A percentile compares a stretch with the other conserved stretches of the same genome.
Conservation (phyloP, 2,888 invertebrate genomes). For the Aphidius colemani region DNA sequence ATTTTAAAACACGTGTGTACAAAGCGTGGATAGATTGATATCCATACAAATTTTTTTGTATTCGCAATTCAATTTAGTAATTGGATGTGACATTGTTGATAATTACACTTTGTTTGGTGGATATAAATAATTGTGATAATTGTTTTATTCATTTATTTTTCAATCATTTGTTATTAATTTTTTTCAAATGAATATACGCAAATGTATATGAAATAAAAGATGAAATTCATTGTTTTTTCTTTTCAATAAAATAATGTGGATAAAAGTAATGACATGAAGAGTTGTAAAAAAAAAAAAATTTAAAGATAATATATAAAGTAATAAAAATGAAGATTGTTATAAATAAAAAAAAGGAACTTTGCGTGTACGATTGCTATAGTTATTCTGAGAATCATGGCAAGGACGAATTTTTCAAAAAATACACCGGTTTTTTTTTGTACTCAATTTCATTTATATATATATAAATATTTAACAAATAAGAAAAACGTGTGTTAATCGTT, state of each 20-base stretch:
- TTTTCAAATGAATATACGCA: too few relatives aligned
- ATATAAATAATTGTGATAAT: constrained; percentile 48
- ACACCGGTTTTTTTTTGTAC: too few relatives aligned
- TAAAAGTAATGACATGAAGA: not conserved
- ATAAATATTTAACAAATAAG: not conserved
- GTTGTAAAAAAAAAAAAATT: not conserved
- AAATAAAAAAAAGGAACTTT: constrained; percentile 28
- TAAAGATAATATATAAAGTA: not conserved
- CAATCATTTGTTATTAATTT: not conserved
- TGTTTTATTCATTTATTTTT: constrained; percentile 4
- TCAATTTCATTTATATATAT: not conserved
- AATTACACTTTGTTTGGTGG: constrained; percentile 47
- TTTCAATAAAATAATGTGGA: constrained; percentile 4
- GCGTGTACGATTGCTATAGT: constrained; percentile 34
- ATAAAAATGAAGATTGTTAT: constrained; percentile 17
- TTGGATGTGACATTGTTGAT: constrained; percentile 55
- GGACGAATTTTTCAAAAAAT: constrained; percentile 33
- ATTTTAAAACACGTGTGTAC: constrained; percentile 2
- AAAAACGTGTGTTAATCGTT: too few relatives aligned
- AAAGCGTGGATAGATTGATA: constrained; percentile 9
- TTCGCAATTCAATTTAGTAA: constrained; percentile 51
- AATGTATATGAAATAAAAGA: too few relatives aligned
- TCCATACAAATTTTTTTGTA: constrained; percentile 19
- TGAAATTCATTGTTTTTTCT: too few relatives aligned
- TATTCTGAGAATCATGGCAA: constrained; percentile 47